Evolutionary conservation across 1,140 invertebrate genomes (phyloP), one percentile per base, ranked within the genome.

Genomic region (Adoxophyes honmai): DNA sequence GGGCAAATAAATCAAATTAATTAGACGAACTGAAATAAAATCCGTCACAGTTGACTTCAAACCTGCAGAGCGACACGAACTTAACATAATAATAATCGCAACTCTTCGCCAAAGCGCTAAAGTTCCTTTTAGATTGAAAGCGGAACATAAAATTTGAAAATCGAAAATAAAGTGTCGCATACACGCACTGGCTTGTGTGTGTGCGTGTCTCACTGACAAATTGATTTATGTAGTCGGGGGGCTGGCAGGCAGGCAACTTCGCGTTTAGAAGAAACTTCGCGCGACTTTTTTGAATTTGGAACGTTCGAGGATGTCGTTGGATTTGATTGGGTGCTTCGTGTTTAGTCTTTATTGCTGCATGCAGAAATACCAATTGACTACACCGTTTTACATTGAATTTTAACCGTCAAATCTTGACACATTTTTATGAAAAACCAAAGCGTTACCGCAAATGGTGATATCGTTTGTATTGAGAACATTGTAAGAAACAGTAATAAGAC

Each of bases 161-260:
- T 4, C 15, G 38, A 15, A 39, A 53, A 59, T 33, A 52, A 33
- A 56, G 44, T 42, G 61, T 63, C 53, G 44, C 60, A 52, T 33
- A 52, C 60, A 62, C 44, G 36, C 36, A 57, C 33, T 21, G 14
- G n/a, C 39, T 21, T 13, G 21, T 28, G 60, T 39, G 60, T 68
- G 62, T 64, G 67, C 70, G 64, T 58, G 71, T 65, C 52, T 36
- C 60, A 76, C 75, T 81, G 76, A 84, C 81, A 84, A 84, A 81
- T 84, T 81, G 76, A 84, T 84, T 84, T 81, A 84, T 81, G 64
- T 73, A 69, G 70, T 66, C 54, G 60, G 64, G 68, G 75, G 66
- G 28, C 60, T 48, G 55, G 70, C 38, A 66, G 66, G 28, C 60
- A 39, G 55, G 70, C 38, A 66, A 73, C 56, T 72, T 75, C 55